phyloP scores from a whole-genome alignment of 2,113 vertebrate genomes.

The Apodemus speciosus region DNA sequence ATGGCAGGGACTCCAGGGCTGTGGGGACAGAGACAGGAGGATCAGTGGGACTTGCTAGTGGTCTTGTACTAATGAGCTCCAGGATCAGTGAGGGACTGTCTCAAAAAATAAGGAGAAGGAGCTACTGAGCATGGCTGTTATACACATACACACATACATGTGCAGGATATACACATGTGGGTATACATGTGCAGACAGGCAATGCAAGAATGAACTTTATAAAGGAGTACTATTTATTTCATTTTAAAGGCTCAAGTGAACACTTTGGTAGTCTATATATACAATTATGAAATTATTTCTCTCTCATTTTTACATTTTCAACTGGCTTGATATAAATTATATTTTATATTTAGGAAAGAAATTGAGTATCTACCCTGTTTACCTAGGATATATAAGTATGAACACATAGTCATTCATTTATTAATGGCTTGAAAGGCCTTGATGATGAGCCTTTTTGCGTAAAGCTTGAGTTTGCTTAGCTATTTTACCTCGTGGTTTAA shows the following conservation, averaged over 20 bases:
- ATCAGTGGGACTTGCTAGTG: background rate
- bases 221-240: background rate
- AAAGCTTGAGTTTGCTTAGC: background rate
- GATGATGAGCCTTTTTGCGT: background rate
- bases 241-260: background rate
- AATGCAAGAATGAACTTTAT: background rate
- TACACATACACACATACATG: background rate
- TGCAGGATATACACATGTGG: background rate
- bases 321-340: background rate
- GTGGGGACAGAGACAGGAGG: background rate
- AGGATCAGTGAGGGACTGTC: background rate
- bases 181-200: background rate
- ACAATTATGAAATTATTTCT: background rate
- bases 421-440: background rate
- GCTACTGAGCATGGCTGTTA: background rate
- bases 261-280: background rate
- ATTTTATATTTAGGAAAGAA: constrained; percentile 6
- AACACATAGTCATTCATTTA: background rate
- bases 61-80: background rate
- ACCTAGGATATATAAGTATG: background rate
- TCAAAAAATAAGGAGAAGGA: background rate
- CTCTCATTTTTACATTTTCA: background rate
- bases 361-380: background rate
- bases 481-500: background rate
- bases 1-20: background rate